phyloP scores from a whole-genome alignment of 1,140 invertebrate species.

The Caenorhabditis inopinata region DNA sequence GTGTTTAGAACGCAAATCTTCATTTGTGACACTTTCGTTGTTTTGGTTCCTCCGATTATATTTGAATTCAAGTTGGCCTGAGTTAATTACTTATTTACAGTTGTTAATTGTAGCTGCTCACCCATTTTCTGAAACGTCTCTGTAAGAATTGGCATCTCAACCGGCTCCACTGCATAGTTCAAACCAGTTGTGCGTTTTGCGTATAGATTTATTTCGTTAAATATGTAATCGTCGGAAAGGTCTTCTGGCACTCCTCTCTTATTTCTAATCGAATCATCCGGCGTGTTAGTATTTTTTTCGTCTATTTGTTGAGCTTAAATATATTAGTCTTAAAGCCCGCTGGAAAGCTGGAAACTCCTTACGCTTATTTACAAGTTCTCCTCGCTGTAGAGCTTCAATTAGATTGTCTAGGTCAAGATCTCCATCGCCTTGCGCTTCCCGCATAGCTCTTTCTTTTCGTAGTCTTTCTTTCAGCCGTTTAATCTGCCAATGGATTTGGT shows the following conservation, averaged over 20 bases:
- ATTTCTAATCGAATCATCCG: background rate
- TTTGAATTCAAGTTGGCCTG: background rate
- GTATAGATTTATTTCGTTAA: background rate
- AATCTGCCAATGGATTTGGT: conserved; percentile 22
- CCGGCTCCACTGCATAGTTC: background rate
- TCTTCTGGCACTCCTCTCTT: background rate
- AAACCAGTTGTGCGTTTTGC: background rate
- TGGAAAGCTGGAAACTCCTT: background rate
- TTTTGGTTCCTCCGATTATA: background rate
- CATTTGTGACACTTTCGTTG: background rate
- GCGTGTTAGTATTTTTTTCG: background rate
- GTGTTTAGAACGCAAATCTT: background rate
- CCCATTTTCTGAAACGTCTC: background rate
- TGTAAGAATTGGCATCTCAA: background rate
- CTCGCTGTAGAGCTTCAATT: conserved; percentile 39
- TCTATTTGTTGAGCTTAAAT: background rate
- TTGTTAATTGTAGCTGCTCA: no score
- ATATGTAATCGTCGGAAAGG: background rate
- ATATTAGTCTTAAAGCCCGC: background rate
- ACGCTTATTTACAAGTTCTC: conserved; percentile 34
- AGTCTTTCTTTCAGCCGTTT: conserved; percentile 42
- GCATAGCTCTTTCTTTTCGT: conserved; percentile 26
- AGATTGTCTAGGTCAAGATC: conserved; percentile 35
- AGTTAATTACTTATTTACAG: background rate
- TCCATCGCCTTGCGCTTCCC: conserved; percentile 25